Base-by-base conservation (phyloP, 2,113 vertebrate genomes). In the Cephalopterus ornatus region DNA sequence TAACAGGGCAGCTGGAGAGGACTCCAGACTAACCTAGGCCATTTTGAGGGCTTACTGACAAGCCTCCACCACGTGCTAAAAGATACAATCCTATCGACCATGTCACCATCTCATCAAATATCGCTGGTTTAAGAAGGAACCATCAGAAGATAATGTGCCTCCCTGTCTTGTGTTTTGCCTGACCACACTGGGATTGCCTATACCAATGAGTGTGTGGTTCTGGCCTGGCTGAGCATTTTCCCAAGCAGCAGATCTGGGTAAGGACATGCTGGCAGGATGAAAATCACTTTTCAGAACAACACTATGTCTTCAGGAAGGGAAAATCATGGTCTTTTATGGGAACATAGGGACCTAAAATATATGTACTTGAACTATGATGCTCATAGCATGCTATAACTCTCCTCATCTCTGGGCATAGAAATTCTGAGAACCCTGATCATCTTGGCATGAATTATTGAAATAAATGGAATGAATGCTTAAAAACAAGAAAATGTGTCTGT, bases 361-460 rank as follows among this genome's bases (percentile, higher is more conserved):
- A 52, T 65, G 4, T 28, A 32, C 32, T 90, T 74, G 66, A 16
- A 33, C 47, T 15, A 1, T 20, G 56, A 35, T 37, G 42, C 24
- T 93, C 23, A 58, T 35, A 27, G 55, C 18, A 6, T 62, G 11
- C 5, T 76, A 42, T 42, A 59, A 17, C 33, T 91, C 39, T 74
- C 37, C 21, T 65, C 12, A 15, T 19, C 18, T 83, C 55, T 55
- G 79, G 12, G 50, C 71, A 9, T 67, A 65, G 20, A 63, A 44
- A 81, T 81, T 89, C 79, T 61, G 55, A 93, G 47, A 47, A 84
- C 39, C 16, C 27, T 39, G 32, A n/a, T 85, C 66, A 88, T 55
- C 74, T 42, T 85, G 58, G 33, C 72, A 79, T 88, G 68, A 91
- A 85, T 81, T 90, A 88, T 87, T 88, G n/a, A 95, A 66, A 86